phyloP scores from a whole-genome alignment of 1,140 invertebrate genomes.

The Brachionus manjavacas region DNA sequence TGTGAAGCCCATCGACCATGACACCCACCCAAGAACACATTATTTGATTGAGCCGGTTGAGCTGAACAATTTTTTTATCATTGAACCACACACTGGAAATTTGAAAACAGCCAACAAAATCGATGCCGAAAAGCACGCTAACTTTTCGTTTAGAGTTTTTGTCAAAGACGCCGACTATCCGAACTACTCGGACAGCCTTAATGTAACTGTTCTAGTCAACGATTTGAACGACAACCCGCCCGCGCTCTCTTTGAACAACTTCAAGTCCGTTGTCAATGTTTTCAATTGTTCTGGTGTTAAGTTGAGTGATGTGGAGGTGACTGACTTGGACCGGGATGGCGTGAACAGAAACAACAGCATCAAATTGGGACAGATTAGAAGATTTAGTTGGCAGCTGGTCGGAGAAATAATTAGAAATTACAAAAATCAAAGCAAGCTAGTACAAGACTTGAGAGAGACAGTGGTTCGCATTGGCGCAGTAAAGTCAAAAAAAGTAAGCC shows the following conservation, averaged over 20 bases:
- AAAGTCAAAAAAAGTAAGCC: neutral
- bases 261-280: neutral
- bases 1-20: neutral
- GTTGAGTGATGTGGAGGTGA: neutral
- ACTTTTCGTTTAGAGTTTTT: neutral
- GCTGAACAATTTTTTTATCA: neutral
- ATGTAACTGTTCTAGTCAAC: neutral
- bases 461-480: neutral
- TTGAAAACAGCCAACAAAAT: neutral
- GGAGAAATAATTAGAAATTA: conserved; percentile 25
- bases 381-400: conserved; percentile 20
- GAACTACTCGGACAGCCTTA: neutral
- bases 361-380: neutral
- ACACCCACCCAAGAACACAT: neutral
- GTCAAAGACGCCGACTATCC: conserved; percentile 10
- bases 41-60: neutral
- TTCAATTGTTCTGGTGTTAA: neutral
- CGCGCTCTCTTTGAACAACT: neutral
- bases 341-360: neutral
- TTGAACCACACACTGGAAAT: neutral
- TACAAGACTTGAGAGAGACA: neutral
- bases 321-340: neutral
- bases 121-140: neutral
- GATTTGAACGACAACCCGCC: conserved; percentile 20
- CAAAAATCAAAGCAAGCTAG: neutral